Conservation (phyloP, 2,113 vertebrate genomes). For the Aegithalos caudatus region DNA sequence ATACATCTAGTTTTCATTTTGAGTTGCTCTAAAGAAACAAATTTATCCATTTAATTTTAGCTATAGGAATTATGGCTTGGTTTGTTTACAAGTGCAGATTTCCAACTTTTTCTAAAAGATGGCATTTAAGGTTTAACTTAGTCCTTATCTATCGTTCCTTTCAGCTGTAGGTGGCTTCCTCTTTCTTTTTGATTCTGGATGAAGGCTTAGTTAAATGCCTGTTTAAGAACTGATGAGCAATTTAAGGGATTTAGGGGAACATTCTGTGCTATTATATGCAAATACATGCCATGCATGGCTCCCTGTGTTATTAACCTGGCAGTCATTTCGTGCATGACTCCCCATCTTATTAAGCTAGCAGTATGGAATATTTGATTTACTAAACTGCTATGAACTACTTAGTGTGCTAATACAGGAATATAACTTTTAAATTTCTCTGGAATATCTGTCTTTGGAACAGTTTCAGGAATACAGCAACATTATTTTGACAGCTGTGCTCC, state of each 20-base stretch:
- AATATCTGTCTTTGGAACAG: conserved; percentile 67
- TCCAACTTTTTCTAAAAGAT: neutral
- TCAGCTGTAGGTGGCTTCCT: conserved; percentile 25
- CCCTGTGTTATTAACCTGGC: conserved; percentile 80
- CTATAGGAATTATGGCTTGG: neutral
- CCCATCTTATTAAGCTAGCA: conserved; percentile 81
- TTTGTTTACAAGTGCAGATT: neutral
- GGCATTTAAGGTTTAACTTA: conserved; percentile 40
- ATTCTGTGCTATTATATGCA: conserved; percentile 79
- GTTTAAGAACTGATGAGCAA: conserved; percentile 80
- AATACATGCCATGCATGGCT: conserved; percentile 72
- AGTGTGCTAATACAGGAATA: conserved; percentile 73
- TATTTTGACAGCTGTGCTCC: conserved; percentile 73
- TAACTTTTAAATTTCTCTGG: conserved; percentile 73
- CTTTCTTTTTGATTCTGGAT: conserved; percentile 56
- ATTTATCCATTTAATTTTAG: neutral
- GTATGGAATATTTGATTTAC: conserved; percentile 84
- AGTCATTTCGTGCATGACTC: conserved; percentile 81
- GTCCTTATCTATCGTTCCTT: neutral
- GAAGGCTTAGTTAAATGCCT: conserved; percentile 76
- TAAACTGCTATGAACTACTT: conserved; percentile 74
- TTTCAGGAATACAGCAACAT: conserved; percentile 65
- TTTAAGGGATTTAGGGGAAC: conserved; percentile 80
- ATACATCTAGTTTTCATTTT: neutral
- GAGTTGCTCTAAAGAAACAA: neutral